A percentile compares a stretch with the other conserved stretches of the same genome.
Evolutionary conservation across 2,888 invertebrate species (phyloP).

Genomic region (Sialis fuliginosa): DNA sequence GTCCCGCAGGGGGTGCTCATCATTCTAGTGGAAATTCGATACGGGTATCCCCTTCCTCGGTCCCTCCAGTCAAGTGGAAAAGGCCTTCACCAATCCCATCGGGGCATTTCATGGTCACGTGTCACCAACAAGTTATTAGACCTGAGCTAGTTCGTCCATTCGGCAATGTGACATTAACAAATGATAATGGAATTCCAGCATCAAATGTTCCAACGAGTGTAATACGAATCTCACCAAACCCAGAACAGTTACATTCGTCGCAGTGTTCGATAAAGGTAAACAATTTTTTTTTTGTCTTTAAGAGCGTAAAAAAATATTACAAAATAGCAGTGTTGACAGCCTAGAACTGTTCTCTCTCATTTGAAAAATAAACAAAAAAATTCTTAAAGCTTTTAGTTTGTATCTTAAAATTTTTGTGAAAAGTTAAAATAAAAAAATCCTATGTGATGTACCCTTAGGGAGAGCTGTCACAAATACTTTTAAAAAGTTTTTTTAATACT

Average conservation of each 20-base stretch:
- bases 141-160: conserved; percentile 55
- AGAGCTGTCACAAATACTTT: no score
- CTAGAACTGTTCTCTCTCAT: no score
- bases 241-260: conserved; percentile 20
- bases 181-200: conserved; percentile 15
- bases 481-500: no score
- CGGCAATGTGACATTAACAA: conserved; percentile 20
- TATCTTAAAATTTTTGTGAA: no score
- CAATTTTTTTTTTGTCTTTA: neutral
- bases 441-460: no score
- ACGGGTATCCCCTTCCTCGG: conserved; percentile 13
- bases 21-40: neutral
- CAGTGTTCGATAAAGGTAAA: conserved; percentile 11
- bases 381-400: no score
- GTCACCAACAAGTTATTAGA: conserved; percentile 29
- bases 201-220: conserved; percentile 56
- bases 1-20: conserved; percentile 27
- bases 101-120: conserved; percentile 18
- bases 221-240: conserved; percentile 66
- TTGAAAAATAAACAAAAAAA: no score
- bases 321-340: no score
- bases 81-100: conserved; percentile 26
- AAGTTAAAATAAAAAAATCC: no score
- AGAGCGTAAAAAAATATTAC: neutral
- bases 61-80: conserved; percentile 22